Evolutionary conservation across 2,888 invertebrate species (phyloP), one percentile per base, ranked within the genome.

Genomic region (Ophioninae sp.): DNA sequence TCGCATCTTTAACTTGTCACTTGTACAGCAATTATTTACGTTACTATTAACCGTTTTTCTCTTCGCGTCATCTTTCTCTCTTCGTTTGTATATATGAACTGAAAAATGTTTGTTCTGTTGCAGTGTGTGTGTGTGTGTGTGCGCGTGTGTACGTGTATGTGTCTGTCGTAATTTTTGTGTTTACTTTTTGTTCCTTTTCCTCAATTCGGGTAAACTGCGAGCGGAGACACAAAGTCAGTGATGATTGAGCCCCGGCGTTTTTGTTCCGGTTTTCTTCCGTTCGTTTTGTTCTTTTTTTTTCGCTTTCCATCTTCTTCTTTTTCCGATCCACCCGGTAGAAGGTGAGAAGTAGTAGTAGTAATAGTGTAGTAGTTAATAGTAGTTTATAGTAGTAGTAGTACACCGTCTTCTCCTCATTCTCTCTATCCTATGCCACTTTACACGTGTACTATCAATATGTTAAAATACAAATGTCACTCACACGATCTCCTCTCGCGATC

Each of bases 391-490:
- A 79, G 83, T 84, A 84, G 82, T 84, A 84, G 84, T 84, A 84
- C 84, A 84, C 84, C 84, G 84, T 84, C 84, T 79, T 84, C 84
- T 79, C 76, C 84, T 84, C 82, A 81, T 82, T 84, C 83, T 87
- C 87, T 88, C 89, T 91, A 92, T 90, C 91, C 91, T 92, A 92
- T 89, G 91, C 92, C 92, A 91, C 92, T 92, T 92, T 92, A 92
- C 92, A 92, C 90, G 88, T 89, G 88, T 91, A 91, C 92, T 92
- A 93, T 93, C 91, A 92, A 92, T 92, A 93, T 92, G 92, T 93
- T 93, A 92, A 93, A 93, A 93, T 93, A 93, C 92, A 93, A 93
- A 93, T 92, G 82, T 90, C 92, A 92, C 89, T 91, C 92, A 92
- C 86, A 91, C 92, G 86, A 85, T 82, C 86, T 86, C 85, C 87